Evolutionary conservation across 2,797 vertebrate genomes (phyloP).

Genomic region (Sebastolobus altivelis): DNA sequence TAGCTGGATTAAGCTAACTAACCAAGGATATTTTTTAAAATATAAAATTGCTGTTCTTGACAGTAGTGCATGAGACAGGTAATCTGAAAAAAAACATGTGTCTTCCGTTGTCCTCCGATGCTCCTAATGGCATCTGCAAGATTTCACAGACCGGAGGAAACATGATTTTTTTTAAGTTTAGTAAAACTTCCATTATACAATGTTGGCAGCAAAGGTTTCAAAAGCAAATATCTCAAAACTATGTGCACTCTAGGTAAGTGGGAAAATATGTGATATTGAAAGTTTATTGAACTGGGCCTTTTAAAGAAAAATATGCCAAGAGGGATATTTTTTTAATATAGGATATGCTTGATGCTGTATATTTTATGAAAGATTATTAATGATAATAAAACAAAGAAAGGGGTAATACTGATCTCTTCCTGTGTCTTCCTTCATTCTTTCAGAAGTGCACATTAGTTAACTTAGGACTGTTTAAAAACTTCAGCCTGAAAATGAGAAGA

Average conservation of each 20-base stretch:
- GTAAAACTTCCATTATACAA: neutral
- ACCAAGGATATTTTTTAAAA: neutral
- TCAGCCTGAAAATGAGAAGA: neutral
- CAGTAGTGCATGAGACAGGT: too few species aligned
- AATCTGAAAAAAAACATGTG: too few species aligned
- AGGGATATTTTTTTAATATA: neutral
- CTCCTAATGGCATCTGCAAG: too few species aligned
- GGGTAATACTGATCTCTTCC: neutral
- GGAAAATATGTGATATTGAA: neutral
- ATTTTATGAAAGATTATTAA: slow-evolving; percentile 3
- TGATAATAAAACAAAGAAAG: slow-evolving; percentile 24
- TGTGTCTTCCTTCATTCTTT: neutral
- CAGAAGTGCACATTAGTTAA: neutral
- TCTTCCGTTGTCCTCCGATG: too few species aligned
- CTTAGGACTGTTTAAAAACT: neutral
- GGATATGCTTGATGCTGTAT: neutral
- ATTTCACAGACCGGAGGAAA: too few species aligned
- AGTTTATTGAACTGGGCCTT: neutral
- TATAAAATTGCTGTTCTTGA: neutral
- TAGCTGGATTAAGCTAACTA: neutral
- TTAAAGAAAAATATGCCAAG: neutral
- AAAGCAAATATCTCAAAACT: neutral
- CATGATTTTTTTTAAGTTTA: neutral
- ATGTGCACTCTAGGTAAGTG: too few species aligned
- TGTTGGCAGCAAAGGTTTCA: neutral